Percentiles rank a stretch among this genome's conserved stretches.
phyloP scores from a whole-genome alignment of 2,113 vertebrate species.

The Coryphaenoides rupestris region DNA sequence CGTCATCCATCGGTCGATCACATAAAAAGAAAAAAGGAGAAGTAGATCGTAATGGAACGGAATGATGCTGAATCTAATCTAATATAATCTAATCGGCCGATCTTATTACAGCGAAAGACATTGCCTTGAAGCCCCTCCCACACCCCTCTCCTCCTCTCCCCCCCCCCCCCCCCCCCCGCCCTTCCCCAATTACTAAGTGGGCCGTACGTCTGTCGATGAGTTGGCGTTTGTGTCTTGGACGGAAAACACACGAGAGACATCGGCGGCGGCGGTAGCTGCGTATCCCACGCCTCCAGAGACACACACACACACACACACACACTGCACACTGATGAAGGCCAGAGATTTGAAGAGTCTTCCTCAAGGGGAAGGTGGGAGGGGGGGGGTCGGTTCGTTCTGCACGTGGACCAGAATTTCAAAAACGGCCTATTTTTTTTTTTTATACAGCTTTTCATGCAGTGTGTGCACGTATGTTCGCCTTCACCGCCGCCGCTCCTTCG shows the following conservation, averaged over 20 bases:
- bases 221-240: conserved; percentile 53
- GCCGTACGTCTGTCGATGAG: conserved; percentile 29
- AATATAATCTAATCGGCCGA: too few relatives aligned
- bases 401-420: conserved; percentile 54
- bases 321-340: conserved; percentile 56
- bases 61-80: too few relatives aligned
- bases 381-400: too few relatives aligned
- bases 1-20: too few relatives aligned
- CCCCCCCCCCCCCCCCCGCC: conserved; percentile 9
- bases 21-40: too few relatives aligned
- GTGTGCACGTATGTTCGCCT: too few relatives aligned
- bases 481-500: too few relatives aligned
- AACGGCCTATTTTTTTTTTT: conserved; percentile 27
- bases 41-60: too few relatives aligned
- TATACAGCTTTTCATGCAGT: too few relatives aligned
- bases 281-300: conserved; percentile 44
- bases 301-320: too few relatives aligned
- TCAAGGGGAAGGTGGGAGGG: too few relatives aligned
- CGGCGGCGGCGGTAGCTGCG: conserved; percentile 25
- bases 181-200: conserved; percentile 27
- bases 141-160: not conserved
- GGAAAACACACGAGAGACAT: conserved; percentile 35
- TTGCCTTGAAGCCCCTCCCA: too few relatives aligned
- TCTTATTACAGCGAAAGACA: conserved; percentile 39
- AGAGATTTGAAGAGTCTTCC: conserved; percentile 36